A percentile compares a stretch with the other conserved stretches of the same genome.
These are phyloP conservation scores for Holocentrus rufus DNA, from an alignment of 2,797 vertebrate genomes.

Conservation along the genomic window DNA sequence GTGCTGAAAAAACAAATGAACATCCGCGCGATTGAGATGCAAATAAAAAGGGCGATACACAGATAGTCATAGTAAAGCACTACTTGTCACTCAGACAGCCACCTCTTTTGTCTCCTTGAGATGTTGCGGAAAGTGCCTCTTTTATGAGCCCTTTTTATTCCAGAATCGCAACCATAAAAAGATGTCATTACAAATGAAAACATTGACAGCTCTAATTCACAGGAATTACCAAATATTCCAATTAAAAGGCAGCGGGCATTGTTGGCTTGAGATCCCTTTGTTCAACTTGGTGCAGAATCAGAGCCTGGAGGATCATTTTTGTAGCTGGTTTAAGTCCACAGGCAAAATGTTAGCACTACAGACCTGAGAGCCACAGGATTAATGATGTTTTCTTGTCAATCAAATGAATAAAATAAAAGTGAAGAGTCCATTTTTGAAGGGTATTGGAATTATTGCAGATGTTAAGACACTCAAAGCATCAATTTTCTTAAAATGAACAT, in stretches of 20 bases:
- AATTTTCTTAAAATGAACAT: constrained; percentile 7
- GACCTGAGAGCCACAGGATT: neutral
- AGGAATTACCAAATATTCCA: constrained; percentile 3
- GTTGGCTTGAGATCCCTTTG: neutral
- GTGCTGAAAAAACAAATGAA: neutral
- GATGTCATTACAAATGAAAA: neutral
- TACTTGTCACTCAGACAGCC: constrained; percentile 3
- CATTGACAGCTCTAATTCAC: neutral
- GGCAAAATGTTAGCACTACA: neutral
- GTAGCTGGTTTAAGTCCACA: neutral
- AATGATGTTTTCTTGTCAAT: constrained; percentile 4
- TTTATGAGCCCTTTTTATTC: neutral
- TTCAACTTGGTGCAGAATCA: constrained; percentile 2
- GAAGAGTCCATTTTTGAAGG: neutral
- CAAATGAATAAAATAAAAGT: neutral
- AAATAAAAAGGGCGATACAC: neutral
- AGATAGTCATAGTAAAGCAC: constrained; percentile 1
- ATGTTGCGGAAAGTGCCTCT: neutral
- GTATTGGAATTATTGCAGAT: neutral
- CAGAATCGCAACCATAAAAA: neutral
- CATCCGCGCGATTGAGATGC: constrained; percentile 2
- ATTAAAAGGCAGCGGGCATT: neutral
- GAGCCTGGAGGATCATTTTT: neutral
- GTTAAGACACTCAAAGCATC: neutral
- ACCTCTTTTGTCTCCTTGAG: neutral